phyloP scores from a whole-genome alignment of 2,888 invertebrate genomes.

The Lycocerus yunnanus region DNA sequence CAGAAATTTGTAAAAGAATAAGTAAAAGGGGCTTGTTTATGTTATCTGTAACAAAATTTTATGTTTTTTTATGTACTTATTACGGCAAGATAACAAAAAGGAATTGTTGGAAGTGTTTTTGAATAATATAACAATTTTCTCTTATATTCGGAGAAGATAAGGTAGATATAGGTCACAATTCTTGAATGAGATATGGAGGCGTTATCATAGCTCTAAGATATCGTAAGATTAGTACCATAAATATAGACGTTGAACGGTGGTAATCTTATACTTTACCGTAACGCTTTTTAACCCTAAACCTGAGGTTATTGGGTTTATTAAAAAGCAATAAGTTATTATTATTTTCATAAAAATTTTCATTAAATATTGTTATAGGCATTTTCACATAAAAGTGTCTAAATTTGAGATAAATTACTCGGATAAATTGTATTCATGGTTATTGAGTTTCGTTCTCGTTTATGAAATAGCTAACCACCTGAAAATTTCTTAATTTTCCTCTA shows the following conservation, averaged over 20 bases:
- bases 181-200: constrained; percentile 17
- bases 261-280: constrained; percentile 14
- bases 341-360: neutral
- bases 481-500: neutral
- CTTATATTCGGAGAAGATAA: constrained; percentile 12
- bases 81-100: neutral
- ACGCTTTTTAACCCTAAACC: neutral
- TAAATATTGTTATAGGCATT: neutral
- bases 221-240: constrained; percentile 13
- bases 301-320: neutral
- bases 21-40: neutral
- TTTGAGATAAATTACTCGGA: neutral
- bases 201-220: constrained; percentile 19
- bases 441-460: neutral
- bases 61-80: neutral
- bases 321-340: neutral
- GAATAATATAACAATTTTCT: constrained; percentile 20
- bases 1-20: neutral
- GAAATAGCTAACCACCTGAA: neutral
- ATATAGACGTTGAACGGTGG: constrained; percentile 14
- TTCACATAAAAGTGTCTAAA: neutral
- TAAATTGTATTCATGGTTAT: neutral
- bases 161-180: constrained; percentile 19
- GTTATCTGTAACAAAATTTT: neutral
- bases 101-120: constrained; percentile 2